A percentile compares a stretch with the other conserved stretches of the same genome.
These are phyloP conservation scores for Hybos culiciformis DNA, from an alignment of 2,888 invertebrate genomes.

Conservation along the genomic window DNA sequence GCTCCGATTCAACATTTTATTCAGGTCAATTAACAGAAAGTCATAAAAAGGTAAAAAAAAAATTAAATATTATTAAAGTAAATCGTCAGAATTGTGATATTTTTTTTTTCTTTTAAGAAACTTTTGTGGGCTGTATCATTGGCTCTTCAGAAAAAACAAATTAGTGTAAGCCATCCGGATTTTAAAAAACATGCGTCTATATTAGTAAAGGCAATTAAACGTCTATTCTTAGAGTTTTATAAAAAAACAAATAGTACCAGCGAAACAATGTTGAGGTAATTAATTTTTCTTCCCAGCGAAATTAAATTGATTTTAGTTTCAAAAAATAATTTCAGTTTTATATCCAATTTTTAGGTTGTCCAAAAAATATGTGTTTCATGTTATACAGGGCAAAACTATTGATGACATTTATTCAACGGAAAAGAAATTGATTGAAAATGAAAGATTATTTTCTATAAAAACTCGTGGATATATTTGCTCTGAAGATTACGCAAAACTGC, in stretches of 20 bases:
- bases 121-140: conserved; percentile 69
- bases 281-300: not conserved
- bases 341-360: conserved; percentile 45
- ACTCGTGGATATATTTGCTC: conserved; percentile 29
- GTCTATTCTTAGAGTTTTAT: conserved; percentile 44
- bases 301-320: not conserved
- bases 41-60: conserved; percentile 26
- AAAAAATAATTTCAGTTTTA: too few relatives aligned
- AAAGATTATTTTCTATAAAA: conserved; percentile 22
- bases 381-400: conserved; percentile 48
- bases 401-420: conserved; percentile 43
- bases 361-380: conserved; percentile 47
- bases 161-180: conserved; percentile 47
- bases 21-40: conserved; percentile 26
- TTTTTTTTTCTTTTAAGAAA: conserved; percentile 39
- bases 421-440: conserved; percentile 22
- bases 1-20: conserved; percentile 15
- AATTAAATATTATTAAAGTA: not conserved
- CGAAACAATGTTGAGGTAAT: conserved; percentile 54
- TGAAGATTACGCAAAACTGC: conserved; percentile 30
- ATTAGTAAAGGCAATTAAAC: conserved; percentile 52
- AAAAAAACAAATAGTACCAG: conserved; percentile 55
- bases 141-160: conserved; percentile 55
- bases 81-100: not conserved
- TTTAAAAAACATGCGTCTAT: conserved; percentile 58